Evolutionary conservation across 1,140 invertebrate genomes (phyloP), one percentile per base, ranked within the genome.

Genomic region (Pseudoatta argentina): DNA sequence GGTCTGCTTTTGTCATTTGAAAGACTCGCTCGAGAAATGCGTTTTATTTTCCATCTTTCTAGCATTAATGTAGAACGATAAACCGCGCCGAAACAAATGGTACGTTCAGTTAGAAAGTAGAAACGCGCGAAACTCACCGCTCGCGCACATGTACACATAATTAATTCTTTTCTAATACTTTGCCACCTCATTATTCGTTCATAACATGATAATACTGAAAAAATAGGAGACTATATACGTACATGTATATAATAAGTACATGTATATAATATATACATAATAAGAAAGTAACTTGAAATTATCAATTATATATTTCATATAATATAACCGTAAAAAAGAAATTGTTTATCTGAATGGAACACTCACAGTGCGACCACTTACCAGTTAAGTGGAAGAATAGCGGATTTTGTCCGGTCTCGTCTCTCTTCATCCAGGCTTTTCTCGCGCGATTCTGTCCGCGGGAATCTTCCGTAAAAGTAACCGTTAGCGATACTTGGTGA

Each of bases 401-500:
- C 79, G 79, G 24, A 83, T 83, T 83, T 48, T 48, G 55, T 83
- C n/a, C 39, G 79, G 27, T n/a, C 21, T 69, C n/a, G 18, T 48
- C 55, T 30, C 55, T 73, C 64, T 44, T 71, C 51, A 71, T 81
- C 21, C 64, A 51, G 34, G 39, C 39, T 61, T 82, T 44, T 61
- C 69, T 83, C 69, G 53, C 39, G 79, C 79, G 67, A 59, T 39
- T 73, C 21, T 63, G 30, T 61, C 39, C 30, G 69, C 79, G 63
- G 69, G 69, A 75, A 83, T 83, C 79, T 83, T 75, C 79, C 79
- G 69, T 48, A 83, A 61, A 83, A 73, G 55, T 83, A 83, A 83
- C 79, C 79, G 79, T 83, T 83, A 83, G 79, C 79, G 53, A 82
- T 73, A 48, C 55, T 55, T 61, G 5, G 34, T 44, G 16, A 75